Conservation (phyloP, 2,888 invertebrate genomes). For the Phortica okadai region DNA sequence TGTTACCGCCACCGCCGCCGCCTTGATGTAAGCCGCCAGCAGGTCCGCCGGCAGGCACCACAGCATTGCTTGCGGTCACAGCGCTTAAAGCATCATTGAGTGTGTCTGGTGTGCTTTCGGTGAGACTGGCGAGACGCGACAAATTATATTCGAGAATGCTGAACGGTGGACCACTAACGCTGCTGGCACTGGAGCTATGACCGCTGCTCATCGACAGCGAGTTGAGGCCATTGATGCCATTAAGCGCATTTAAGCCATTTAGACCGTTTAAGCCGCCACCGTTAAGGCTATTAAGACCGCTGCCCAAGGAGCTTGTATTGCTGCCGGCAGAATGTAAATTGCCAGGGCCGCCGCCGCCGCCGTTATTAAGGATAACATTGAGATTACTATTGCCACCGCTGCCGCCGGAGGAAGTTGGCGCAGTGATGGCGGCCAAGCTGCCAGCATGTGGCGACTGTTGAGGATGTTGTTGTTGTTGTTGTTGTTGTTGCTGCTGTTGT, state of each 20-base stretch:
- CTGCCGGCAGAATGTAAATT: conserved; percentile 60
- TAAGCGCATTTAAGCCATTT: conserved; percentile 57
- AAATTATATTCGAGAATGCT: conserved; percentile 92
- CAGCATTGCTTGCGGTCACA: conserved; percentile 41
- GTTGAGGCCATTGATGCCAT: conserved; percentile 42
- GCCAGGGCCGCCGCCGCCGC: neutral
- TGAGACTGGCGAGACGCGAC: conserved; percentile 88
- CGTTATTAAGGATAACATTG: conserved; percentile 51
- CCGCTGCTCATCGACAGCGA: conserved; percentile 21
- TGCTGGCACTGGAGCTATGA: conserved; percentile 47
- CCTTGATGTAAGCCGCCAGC: conserved; percentile 34
- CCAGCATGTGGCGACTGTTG: conserved; percentile 42
- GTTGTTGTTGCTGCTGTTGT: conserved; percentile 49
- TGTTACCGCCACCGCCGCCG: conserved; percentile 44
- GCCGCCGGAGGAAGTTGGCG: neutral
- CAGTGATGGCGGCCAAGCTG: conserved; percentile 35
- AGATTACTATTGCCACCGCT: conserved; percentile 41
- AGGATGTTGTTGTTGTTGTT: conserved; percentile 45
- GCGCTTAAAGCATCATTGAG: conserved; percentile 74
- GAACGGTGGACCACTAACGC: conserved; percentile 75
- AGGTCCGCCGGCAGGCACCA: conserved; percentile 39
- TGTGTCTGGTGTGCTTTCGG: conserved; percentile 80
- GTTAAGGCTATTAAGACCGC: conserved; percentile 3
- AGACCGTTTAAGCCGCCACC: conserved; percentile 42
- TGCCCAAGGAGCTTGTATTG: conserved; percentile 28